Conservation (phyloP, 2,797 vertebrate genomes). For the Hyperoplus lanceolatus region DNA sequence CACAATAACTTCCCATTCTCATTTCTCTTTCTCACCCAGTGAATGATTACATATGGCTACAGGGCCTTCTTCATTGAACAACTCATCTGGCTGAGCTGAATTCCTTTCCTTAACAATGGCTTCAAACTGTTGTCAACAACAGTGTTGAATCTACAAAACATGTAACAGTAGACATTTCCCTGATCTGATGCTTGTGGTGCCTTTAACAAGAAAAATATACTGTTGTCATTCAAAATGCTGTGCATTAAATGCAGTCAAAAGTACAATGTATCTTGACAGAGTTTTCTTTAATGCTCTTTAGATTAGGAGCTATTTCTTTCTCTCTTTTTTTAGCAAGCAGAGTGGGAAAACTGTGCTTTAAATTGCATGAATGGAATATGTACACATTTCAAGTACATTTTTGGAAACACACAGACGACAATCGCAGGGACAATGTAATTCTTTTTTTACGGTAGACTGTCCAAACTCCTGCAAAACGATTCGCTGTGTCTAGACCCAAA, state of each 20-base stretch:
- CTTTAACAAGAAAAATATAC: conserved; percentile 48
- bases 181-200: conserved; percentile 66
- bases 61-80: conserved; percentile 23
- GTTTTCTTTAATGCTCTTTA: conserved; percentile 22
- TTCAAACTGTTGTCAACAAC: conserved; percentile 53
- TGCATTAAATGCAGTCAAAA: conserved; percentile 48
- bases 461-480: background rate
- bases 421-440: conserved; percentile 9
- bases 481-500: conserved; percentile 20
- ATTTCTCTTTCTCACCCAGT: conserved; percentile 13
- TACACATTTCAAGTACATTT: conserved; percentile 43
- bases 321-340: conserved; percentile 30
- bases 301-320: conserved; percentile 13
- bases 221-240: conserved; percentile 52
- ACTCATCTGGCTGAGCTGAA: conserved; percentile 22
- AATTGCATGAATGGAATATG: conserved; percentile 37
- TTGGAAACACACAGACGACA: conserved; percentile 38
- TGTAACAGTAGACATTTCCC: conserved; percentile 63
- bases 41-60: conserved; percentile 34
- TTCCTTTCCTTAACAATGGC: conserved; percentile 51
- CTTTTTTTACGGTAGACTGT: background rate
- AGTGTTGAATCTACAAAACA: conserved; percentile 52
- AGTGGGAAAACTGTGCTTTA: conserved; percentile 57
- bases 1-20: background rate
- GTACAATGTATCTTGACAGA: conserved; percentile 1